Percentiles rank a stretch among this genome's conserved stretches.
Conservation (phyloP, 2,113 vertebrate species). For the Triplophysa dalaica region DNA sequence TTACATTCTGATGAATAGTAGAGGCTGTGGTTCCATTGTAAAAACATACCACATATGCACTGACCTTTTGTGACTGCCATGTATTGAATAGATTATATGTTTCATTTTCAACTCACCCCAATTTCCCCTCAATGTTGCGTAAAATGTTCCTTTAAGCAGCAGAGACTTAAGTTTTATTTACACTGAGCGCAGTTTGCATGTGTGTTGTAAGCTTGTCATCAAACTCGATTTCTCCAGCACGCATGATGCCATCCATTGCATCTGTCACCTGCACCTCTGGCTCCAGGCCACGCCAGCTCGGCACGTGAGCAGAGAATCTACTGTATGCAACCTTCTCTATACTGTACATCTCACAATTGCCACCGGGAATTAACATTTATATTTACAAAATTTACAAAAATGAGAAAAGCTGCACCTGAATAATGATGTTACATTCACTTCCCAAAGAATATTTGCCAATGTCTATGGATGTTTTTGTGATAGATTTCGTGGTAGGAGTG, state of each 20-base stretch:
- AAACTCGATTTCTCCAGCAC: conserved; percentile 45
- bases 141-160: neutral
- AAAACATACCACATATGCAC: no score
- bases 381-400: no score
- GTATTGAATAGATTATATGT: no score
- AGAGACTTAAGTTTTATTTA: neutral
- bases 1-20: no score
- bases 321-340: neutral
- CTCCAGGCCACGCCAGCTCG: neutral
- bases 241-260: conserved; percentile 1
- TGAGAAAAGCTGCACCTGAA: no score
- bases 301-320: neutral
- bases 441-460: neutral
- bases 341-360: neutral
- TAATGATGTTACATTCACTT: no score
- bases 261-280: neutral
- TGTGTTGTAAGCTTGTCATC: conserved; percentile 51
- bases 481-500: neutral
- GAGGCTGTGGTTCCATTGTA: no score
- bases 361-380: no score
- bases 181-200: conserved; percentile 1
- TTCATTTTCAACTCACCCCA: neutral
- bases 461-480: neutral
- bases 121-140: no score
- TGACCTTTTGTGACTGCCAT: no score